These are phyloP conservation scores for Scelioninae gen. 2 DNA, from an alignment of 2,888 invertebrate genomes.

Conservation along the genomic window DNA sequence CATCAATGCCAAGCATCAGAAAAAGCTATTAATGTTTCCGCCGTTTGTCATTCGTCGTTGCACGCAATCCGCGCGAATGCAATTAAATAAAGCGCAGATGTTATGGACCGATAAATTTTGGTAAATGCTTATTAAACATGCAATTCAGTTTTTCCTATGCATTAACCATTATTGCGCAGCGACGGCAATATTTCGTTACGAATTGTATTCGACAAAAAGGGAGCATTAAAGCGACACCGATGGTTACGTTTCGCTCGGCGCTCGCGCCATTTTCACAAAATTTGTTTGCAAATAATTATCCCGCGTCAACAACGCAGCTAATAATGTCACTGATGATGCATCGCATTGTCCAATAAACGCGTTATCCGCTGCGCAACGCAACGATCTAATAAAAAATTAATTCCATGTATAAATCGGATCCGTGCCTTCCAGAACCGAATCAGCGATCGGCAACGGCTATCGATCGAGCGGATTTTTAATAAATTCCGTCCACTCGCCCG, in stretches of 20 bases:
- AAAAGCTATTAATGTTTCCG: conserved; percentile 11
- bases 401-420: no score
- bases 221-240: background rate
- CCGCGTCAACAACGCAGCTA: conserved; percentile 1
- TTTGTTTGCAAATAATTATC: conserved; percentile 16
- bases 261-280: no score
- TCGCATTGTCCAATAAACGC: conserved; percentile 5
- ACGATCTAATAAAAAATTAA: no score
- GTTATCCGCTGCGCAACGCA: background rate
- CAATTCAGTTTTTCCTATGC: conserved; percentile 8
- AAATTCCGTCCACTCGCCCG: conserved; percentile 15
- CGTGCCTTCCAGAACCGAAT: no score
- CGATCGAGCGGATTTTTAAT: conserved; percentile 15
- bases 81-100: conserved; percentile 17
- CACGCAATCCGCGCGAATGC: conserved; percentile 2
- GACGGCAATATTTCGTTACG: conserved; percentile 7
- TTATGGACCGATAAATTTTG: conserved; percentile 13
- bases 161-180: conserved; percentile 9
- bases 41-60: conserved; percentile 6
- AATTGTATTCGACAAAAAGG: background rate
- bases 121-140: conserved; percentile 11
- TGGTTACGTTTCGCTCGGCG: no score
- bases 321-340: conserved; percentile 1
- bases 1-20: no score
- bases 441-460: no score